Conservation (phyloP, 2,888 invertebrate genomes). For the Amblyteles armatorius region DNA sequence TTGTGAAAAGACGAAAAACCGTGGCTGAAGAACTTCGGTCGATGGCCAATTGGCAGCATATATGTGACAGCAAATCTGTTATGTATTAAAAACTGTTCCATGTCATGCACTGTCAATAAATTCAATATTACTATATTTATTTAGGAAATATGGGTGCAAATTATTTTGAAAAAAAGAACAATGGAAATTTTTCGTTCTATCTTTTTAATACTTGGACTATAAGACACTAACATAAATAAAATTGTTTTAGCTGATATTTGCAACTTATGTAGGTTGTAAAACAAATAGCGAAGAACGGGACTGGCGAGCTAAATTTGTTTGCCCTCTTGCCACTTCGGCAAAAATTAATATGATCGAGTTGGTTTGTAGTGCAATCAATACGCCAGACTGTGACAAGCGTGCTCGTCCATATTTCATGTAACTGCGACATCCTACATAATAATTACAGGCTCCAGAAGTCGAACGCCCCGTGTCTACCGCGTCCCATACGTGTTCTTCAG, state of each 20-base stretch:
- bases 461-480: background rate
- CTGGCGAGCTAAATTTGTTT: too few relatives aligned
- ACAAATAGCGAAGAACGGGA: background rate
- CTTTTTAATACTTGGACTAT: background rate
- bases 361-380: background rate
- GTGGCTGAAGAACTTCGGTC: too few relatives aligned
- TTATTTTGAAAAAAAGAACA: background rate
- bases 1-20: too few relatives aligned
- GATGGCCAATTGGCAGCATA: too few relatives aligned
- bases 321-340: background rate
- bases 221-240: background rate
- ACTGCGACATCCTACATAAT: background rate
- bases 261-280: too few relatives aligned
- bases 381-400: background rate
- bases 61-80: too few relatives aligned
- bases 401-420: background rate
- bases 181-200: background rate
- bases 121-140: background rate
- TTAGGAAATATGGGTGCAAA: background rate
- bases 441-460: background rate
- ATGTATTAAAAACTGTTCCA: too few relatives aligned
- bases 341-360: background rate
- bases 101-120: too few relatives aligned
- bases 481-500: background rate
- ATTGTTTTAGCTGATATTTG: background rate